Conservation (phyloP, 2,113 vertebrate species). For the Bubo scandiacus region DNA sequence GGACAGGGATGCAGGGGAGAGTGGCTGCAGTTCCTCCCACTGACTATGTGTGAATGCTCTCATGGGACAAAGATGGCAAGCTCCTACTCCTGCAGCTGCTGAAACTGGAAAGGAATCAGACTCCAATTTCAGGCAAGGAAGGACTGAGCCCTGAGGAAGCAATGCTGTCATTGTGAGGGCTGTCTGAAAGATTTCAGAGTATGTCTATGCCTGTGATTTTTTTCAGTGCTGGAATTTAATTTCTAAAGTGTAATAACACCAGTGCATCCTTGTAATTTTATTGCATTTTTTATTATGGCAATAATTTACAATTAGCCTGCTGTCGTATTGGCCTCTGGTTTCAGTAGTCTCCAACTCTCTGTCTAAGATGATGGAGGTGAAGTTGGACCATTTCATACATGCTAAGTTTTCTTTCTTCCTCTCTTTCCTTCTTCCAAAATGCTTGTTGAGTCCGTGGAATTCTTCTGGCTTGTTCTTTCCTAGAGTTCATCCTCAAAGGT, state of each 20-base stretch:
- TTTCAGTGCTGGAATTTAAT: conserved; percentile 10
- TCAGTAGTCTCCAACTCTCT: background rate
- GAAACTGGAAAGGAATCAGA: background rate
- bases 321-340: background rate
- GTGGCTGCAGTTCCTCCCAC: background rate
- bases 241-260: background rate
- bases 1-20: background rate
- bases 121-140: background rate
- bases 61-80: background rate
- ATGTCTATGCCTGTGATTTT: background rate
- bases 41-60: accelerated
- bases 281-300: conserved; percentile 11
- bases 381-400: background rate
- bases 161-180: background rate
- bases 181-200: background rate
- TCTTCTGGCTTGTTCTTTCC: background rate
- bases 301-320: background rate
- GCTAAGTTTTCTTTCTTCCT: background rate
- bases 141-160: background rate
- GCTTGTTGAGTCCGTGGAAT: background rate
- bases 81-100: background rate
- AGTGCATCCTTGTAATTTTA: background rate
- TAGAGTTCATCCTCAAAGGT: background rate
- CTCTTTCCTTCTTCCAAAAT: background rate
- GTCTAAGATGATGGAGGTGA: background rate